These are phyloP conservation scores for Branchellion lobata DNA, from an alignment of 2,888 invertebrate species.

Conservation along the genomic window DNA sequence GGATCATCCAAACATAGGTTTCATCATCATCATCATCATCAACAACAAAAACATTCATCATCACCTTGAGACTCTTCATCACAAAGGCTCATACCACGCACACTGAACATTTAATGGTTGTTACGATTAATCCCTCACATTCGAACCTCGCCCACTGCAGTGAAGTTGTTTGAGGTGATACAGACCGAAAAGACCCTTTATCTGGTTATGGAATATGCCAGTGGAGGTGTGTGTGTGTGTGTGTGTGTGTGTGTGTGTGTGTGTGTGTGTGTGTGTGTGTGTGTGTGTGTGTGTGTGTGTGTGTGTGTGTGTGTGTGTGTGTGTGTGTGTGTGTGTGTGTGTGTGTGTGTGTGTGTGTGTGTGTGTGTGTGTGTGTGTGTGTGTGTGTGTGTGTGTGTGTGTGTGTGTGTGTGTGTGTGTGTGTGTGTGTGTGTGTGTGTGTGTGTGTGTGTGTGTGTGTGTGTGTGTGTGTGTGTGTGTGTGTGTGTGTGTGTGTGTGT, in stretches of 20 bases:
- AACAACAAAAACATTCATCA: not conserved
- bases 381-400: conserved; percentile 23
- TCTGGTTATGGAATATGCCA: conserved; percentile 99
- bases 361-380: conserved; percentile 23
- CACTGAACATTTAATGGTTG: conserved; percentile 45
- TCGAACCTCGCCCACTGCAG: conserved; percentile 55
- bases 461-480: conserved; percentile 26
- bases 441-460: conserved; percentile 21
- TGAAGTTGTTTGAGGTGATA: conserved; percentile 85
- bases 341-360: conserved; percentile 23
- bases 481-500: conserved; percentile 22
- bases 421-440: conserved; percentile 23
- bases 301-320: conserved; percentile 18
- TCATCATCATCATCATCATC: no score
- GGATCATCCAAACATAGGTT: conserved; percentile 53
- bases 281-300: not conserved
- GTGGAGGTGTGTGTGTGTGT: conserved; percentile 70
- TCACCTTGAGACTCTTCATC: not conserved
- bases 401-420: conserved; percentile 23
- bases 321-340: conserved; percentile 22
- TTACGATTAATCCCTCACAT: no score
- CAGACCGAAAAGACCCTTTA: conserved; percentile 99
- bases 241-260: conserved; percentile 23
- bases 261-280: conserved; percentile 19
- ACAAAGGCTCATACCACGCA: not conserved